Evolutionary conservation across 1,140 invertebrate species (phyloP), one percentile per base, ranked within the genome.

Genomic region (Nasonia vitripennis): DNA sequence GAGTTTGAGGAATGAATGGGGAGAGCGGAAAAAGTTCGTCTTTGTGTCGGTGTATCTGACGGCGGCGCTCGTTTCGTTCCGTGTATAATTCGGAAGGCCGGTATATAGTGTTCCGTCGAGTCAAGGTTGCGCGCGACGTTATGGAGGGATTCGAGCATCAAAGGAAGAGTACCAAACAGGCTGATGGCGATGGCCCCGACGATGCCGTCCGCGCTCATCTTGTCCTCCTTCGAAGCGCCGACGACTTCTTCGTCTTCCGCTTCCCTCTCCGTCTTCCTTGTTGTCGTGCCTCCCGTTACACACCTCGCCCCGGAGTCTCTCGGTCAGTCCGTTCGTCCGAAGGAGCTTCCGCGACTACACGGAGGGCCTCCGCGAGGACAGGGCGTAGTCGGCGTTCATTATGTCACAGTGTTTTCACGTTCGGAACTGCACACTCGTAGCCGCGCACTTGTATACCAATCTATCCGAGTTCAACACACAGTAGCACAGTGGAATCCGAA

Each of bases 111-210:
- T 20, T 20, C 5, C 5, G n/a, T 2, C 62, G 62, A 17, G 41
- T 45, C 41, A 48, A 45, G 48, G 45, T 34, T 71, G 68, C 68
- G 67, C 34, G 41, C 37, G 68, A 45, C 48, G n/a, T n/a, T 5
- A n/a, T 12, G 41, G 31, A 17, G 48, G 11, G 41, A 37, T n/a
- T 67, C 37, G n/a, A 10, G 12, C 12, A 17, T 17, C 14, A 51
- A 12, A 51, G 12, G 0, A 17, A 17, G 48, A 51, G 48, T 92
- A 92, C 92, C 92, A 88, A 92, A 92, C 86, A 92, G 89, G 90
- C 91, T 92, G 87, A 92, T 92, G 86, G 91, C 90, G 84, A 92
- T 91, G 55, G 92, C 91, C 88, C 91, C 90, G 83, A 91, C 91
- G 86, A 92, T 92, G 80, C 91, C 91, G 91, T 92, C 91, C 31